Percentiles rank a stretch among this genome's conserved stretches.
phyloP scores from a whole-genome alignment of 2,797 vertebrate genomes.

The Microctenopoma steveboyesi region DNA sequence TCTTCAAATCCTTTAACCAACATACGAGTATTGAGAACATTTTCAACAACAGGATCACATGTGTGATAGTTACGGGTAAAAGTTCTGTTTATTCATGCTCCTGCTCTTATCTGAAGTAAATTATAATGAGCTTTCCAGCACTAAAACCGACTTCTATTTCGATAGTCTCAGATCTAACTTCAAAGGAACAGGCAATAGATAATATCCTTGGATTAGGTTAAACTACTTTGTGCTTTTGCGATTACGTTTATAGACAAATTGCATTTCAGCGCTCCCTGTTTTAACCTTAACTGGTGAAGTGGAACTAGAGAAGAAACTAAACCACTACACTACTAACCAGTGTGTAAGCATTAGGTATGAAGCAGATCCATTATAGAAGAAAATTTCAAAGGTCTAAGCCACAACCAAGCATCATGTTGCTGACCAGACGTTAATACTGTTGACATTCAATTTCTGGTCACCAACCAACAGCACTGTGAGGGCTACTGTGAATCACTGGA shows the following conservation, averaged over 20 bases:
- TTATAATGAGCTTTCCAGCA: background rate
- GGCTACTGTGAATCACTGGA: background rate
- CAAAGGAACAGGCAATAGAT: constrained; percentile 18
- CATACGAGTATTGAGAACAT: background rate
- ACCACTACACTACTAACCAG: background rate
- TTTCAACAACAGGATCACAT: background rate
- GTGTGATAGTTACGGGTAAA: background rate
- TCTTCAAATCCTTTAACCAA: background rate
- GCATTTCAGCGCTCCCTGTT: too few species aligned
- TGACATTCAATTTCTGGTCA: background rate
- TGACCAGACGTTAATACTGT: too few species aligned
- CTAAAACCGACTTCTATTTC: background rate
- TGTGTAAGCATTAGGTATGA: background rate
- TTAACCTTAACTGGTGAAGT: too few species aligned
- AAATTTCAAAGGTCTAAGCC: too few species aligned
- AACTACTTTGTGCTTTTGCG: too few species aligned
- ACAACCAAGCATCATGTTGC: too few species aligned
- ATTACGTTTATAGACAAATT: too few species aligned
- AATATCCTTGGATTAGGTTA: constrained; percentile 22
- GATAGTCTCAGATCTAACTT: background rate
- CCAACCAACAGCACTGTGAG: background rate
- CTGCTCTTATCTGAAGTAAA: background rate
- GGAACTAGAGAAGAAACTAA: background rate
- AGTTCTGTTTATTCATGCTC: too few species aligned
- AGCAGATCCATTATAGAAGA: background rate